phyloP scores from a whole-genome alignment of 2,797 vertebrate genomes.

The Synanceia verrucosa region DNA sequence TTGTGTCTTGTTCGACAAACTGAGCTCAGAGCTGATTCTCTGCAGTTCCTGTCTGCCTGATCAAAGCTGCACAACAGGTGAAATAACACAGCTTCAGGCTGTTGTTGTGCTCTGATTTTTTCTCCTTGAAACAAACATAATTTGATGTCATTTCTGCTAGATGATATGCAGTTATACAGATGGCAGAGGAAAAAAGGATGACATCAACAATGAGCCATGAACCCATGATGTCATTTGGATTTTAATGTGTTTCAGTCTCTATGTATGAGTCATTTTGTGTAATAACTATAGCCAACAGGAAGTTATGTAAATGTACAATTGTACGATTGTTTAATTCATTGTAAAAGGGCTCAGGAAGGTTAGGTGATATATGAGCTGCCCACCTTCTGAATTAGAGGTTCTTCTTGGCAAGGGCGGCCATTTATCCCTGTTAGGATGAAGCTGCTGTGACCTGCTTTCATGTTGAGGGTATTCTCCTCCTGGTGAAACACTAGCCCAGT shows the following conservation, averaged over 20 bases:
- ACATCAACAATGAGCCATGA: neutral
- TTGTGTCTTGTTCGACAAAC: slow-evolving; percentile 24
- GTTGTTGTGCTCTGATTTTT: slow-evolving; percentile 24
- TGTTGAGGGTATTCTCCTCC: slow-evolving; percentile 49
- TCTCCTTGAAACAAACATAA: neutral
- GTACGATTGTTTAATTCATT: slow-evolving; percentile 1
- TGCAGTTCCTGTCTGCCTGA: slow-evolving; percentile 26
- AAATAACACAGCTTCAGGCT: slow-evolving; percentile 7
- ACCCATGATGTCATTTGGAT: slow-evolving; percentile 39
- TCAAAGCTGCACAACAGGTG: slow-evolving; percentile 37
- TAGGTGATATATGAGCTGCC: slow-evolving; percentile 14
- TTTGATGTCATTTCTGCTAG: neutral
- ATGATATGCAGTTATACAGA: neutral
- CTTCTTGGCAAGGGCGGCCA: slow-evolving; percentile 7
- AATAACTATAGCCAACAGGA: slow-evolving; percentile 19
- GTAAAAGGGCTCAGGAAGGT: slow-evolving; percentile 24
- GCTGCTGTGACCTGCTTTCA: slow-evolving; percentile 51
- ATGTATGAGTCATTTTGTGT: slow-evolving; percentile 47
- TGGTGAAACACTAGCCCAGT: slow-evolving; percentile 52
- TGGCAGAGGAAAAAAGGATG: neutral
- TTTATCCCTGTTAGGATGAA: slow-evolving; percentile 50
- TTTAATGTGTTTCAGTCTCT: slow-evolving; percentile 30
- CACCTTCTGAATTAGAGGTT: slow-evolving; percentile 24
- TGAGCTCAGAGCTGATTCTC: slow-evolving; percentile 20
- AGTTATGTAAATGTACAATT: slow-evolving; percentile 14